These are phyloP conservation scores for Lottia gigantea DNA, from an alignment of 2,888 invertebrate genomes.

Conservation along the genomic window DNA sequence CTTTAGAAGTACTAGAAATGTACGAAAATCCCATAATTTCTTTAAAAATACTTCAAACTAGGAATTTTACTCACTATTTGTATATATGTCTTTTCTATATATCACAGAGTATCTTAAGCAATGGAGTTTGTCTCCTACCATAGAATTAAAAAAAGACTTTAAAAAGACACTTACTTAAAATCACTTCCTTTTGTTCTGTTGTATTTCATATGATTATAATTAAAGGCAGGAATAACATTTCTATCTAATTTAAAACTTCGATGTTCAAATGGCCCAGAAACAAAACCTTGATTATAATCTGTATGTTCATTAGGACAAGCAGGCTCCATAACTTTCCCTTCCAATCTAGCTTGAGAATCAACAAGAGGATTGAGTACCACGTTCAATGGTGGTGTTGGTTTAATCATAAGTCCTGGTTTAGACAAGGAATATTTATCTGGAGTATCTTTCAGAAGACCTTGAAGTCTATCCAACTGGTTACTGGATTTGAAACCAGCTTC, in stretches of 20 bases:
- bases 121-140: no score
- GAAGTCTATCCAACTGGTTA: slow-evolving; percentile 61
- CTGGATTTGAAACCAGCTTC: slow-evolving; percentile 53
- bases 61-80: no score
- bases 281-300: slow-evolving; percentile 47
- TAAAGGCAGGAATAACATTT: slow-evolving; percentile 53
- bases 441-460: slow-evolving; percentile 59
- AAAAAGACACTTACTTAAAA: slow-evolving; percentile 54
- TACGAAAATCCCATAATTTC: no score
- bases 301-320: slow-evolving; percentile 42
- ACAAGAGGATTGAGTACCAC: slow-evolving; percentile 63
- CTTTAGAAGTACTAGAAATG: no score
- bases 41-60: no score
- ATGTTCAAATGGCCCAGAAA: slow-evolving; percentile 51
- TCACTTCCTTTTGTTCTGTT: slow-evolving; percentile 47
- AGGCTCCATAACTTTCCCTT: slow-evolving; percentile 48
- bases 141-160: no score
- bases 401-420: slow-evolving; percentile 37
- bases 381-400: slow-evolving; percentile 59
- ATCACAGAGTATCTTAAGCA: no score
- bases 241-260: slow-evolving; percentile 51
- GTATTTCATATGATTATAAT: slow-evolving; percentile 53
- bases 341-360: slow-evolving; percentile 49
- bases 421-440: slow-evolving; percentile 50
- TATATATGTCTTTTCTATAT: no score